Evolutionary conservation across 1,140 invertebrate species (phyloP), one percentile per base, ranked within the genome.

Genomic region (Triops longicaudatus): DNA sequence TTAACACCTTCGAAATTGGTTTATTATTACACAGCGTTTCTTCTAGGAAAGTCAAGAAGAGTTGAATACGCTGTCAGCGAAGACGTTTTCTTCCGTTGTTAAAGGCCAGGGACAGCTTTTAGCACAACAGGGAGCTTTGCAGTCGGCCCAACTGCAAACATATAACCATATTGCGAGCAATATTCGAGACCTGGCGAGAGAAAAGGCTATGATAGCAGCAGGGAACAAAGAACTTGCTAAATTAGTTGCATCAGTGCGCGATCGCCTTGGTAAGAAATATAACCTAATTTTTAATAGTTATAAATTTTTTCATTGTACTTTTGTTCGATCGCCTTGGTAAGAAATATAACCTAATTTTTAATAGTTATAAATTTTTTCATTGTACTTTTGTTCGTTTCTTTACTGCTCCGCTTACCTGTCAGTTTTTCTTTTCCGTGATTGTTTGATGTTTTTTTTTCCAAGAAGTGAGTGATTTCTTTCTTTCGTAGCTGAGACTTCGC

Each of bases 191-290:
- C 82, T 91, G 14, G 83, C 82, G 6, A 84, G 87, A 76, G 89
- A 91, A 82, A 90, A 90, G 80, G 84, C 85, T 27, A 79, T 90
- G 6, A 90, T 90, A 81, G 83, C 85, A 71, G 81, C 87, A 28
- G 88, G 88, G 22, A 88, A 90, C 78, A 81, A 82, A 77, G 85
- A 90, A 79, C 80, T 91, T 2, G 82, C 86, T 17, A 14, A 63
- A 63, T 14, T 63, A 6, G 22, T 63, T 63, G 17, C 14, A 17
- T 63, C 50, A 63, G 50, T 63, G 10, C 50, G 50, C 50, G 6
- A 5, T 63, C 50, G 50, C 9, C 50, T 63, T 63, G 50, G 50
- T 63, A 63, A 63, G 17, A n/a, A n/a, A 22, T 17, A 14, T 4
- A 12, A 63, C 6, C 31, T 37, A 7, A 10, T 44, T 5, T 63